A percentile compares a stretch with the other conserved stretches of the same genome.
Conservation (phyloP, 1,140 invertebrate species). For the Halesus radiatus region DNA sequence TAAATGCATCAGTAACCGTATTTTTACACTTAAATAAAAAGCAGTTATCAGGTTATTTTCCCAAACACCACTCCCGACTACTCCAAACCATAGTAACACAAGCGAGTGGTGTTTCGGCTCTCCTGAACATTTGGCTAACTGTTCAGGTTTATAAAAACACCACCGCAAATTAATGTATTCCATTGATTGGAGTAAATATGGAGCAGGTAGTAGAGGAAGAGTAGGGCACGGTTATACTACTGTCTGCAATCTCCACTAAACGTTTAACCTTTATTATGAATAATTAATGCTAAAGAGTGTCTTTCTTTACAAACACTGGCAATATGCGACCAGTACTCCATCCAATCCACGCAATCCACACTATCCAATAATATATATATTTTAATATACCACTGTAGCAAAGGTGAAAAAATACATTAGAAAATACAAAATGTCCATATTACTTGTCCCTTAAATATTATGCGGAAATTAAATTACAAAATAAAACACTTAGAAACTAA, state of each 20-base stretch:
- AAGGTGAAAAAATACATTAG: conserved; percentile 45
- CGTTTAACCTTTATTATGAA: conserved; percentile 5
- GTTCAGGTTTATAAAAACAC: too few relatives aligned
- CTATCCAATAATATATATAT: conserved; percentile 12
- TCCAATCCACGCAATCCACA: not conserved
- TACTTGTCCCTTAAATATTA: conserved; percentile 22
- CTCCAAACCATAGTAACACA: too few relatives aligned
- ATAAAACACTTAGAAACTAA: conserved; percentile 40
- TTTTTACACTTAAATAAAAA: too few relatives aligned
- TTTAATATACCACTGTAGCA: conserved; percentile 40
- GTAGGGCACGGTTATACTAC: not conserved
- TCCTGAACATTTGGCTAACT: too few relatives aligned
- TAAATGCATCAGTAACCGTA: too few relatives aligned
- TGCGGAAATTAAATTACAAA: conserved; percentile 43
- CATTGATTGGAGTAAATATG: too few relatives aligned
- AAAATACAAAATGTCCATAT: conserved; percentile 43
- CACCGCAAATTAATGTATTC: too few relatives aligned
- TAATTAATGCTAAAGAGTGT: not conserved
- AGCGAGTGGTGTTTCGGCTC: too few relatives aligned
- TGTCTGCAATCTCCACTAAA: not conserved
- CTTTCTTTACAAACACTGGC: conserved; percentile 12
- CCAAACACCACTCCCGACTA: too few relatives aligned
- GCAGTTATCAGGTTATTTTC: too few relatives aligned
- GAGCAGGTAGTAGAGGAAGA: not conserved
- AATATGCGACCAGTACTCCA: conserved; percentile 21